Evolutionary conservation across 1,140 invertebrate species (phyloP).

Genomic region (Pararge aegeria): DNA sequence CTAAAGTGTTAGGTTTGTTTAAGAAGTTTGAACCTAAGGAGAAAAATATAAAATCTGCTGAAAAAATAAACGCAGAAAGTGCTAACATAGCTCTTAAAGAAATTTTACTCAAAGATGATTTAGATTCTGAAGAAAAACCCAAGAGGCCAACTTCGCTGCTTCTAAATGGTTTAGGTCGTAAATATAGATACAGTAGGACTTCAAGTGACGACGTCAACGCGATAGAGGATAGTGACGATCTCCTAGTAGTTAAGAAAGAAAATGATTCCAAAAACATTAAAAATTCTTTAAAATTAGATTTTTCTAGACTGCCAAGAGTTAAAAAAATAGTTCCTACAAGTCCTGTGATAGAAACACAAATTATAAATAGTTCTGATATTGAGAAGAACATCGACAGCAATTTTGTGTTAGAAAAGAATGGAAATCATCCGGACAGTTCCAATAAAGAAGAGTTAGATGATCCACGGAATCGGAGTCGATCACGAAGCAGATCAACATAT

Average conservation of each 20-base stretch:
- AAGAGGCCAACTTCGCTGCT: conserved; percentile 74
- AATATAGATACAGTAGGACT: conserved; percentile 60
- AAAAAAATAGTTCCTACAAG: conserved; percentile 79
- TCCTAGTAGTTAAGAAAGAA: conserved; percentile 53
- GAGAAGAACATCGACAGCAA: conserved; percentile 56
- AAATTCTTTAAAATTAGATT: conserved; percentile 85
- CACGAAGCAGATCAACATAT: conserved; percentile 61
- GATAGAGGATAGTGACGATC: conserved; percentile 48
- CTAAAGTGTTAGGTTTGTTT: conserved; percentile 86
- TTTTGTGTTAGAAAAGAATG: conserved; percentile 69
- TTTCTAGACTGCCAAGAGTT: conserved; percentile 82
- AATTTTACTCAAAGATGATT: conserved; percentile 42
- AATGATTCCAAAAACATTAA: conserved; percentile 57
- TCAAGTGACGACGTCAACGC: conserved; percentile 54
- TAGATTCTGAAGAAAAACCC: conserved; percentile 52
- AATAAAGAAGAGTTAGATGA: conserved; percentile 61
- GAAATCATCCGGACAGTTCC: conserved; percentile 50
- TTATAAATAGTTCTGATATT: conserved; percentile 57
- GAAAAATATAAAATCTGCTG: conserved; percentile 41
- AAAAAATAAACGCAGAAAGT: conserved; percentile 46
- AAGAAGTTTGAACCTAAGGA: conserved; percentile 82
- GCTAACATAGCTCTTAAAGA: conserved; percentile 20
- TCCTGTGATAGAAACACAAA: conserved; percentile 74
- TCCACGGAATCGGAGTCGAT: conserved; percentile 54
- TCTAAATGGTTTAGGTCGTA: conserved; percentile 70